phyloP scores from a whole-genome alignment of 2,797 vertebrate species.

The Melanogrammus aeglefinus region DNA sequence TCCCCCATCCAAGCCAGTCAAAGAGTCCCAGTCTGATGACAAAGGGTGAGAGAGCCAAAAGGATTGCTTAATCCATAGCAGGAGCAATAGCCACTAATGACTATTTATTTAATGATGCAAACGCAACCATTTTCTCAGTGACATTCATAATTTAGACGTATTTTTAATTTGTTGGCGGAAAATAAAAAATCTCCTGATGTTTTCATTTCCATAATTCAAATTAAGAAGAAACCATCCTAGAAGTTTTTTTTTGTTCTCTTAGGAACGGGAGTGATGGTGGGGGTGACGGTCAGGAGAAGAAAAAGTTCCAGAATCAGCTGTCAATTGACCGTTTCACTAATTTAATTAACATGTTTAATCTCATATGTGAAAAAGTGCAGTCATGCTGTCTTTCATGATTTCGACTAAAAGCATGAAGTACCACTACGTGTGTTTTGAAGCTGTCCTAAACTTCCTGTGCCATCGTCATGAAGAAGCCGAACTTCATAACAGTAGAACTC shows the following conservation, averaged over 20 bases:
- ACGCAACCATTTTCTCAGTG: background rate
- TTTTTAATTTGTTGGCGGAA: background rate
- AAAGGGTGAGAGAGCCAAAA: constrained; percentile 79
- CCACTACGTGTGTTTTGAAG: background rate
- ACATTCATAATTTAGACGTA: background rate
- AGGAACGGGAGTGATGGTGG: constrained; percentile 89
- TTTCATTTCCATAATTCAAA: no score
- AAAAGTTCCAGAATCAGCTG: constrained; percentile 92
- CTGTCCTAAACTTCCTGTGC: constrained; percentile 63
- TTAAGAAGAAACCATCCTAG: constrained; percentile 35
- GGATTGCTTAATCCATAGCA: background rate
- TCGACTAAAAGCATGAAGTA: background rate
- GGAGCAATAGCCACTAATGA: background rate
- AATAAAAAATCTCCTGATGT: no score
- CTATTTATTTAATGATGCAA: background rate
- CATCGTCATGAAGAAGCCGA: constrained; percentile 91
- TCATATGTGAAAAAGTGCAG: background rate
- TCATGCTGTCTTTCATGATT: background rate
- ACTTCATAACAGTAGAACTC: constrained; percentile 60
- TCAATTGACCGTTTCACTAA: constrained; percentile 73
- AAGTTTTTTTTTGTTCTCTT: constrained; percentile 2
- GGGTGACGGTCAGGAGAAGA: constrained; percentile 86
- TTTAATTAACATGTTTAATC: background rate
- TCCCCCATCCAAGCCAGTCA: constrained; percentile 83
- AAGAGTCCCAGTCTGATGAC: constrained; percentile 83